Evolutionary conservation across 2,113 vertebrate species (phyloP).

Genomic region (Pachypanchax playfairii): DNA sequence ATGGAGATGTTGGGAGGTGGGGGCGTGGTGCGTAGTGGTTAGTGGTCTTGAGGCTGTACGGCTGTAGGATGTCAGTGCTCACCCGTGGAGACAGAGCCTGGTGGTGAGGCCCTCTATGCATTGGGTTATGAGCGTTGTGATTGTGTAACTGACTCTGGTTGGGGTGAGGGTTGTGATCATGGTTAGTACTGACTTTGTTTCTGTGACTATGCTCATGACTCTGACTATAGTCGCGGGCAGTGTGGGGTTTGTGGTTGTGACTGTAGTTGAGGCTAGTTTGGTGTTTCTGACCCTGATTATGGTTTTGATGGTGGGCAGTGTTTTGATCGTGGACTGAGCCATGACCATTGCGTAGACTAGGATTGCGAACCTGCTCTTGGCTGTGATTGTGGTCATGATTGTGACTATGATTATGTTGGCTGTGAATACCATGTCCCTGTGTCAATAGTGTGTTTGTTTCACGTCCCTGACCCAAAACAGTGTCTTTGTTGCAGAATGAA

Average conservation of each 20-base stretch:
- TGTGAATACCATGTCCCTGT: conserved; percentile 65
- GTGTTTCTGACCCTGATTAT: conserved; percentile 77
- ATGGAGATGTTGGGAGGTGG: conserved; percentile 80
- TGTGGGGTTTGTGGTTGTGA: conserved; percentile 75
- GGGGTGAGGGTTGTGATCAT: conserved; percentile 61
- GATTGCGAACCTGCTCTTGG: conserved; percentile 67
- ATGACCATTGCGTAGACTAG: conserved; percentile 67
- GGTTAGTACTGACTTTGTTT: conserved; percentile 66
- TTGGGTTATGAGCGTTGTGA: conserved; percentile 64
- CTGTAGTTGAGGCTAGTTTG: conserved; percentile 74
- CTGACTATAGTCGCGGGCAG: conserved; percentile 63
- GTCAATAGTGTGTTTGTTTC: conserved; percentile 70
- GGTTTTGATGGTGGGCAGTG: conserved; percentile 67
- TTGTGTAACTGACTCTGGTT: conserved; percentile 65
- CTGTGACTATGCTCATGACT: conserved; percentile 68
- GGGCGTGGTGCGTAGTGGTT: conserved; percentile 84
- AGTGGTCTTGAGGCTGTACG: conserved; percentile 81
- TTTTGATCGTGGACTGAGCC: conserved; percentile 65
- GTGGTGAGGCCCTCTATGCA: conserved; percentile 73
- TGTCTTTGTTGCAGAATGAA: conserved; percentile 78
- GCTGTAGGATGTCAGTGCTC: conserved; percentile 81
- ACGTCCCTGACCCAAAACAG: conserved; percentile 67
- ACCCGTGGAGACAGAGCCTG: conserved; percentile 82
- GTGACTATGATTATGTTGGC: conserved; percentile 67
- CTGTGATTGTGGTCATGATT: conserved; percentile 65